These are phyloP conservation scores for Ceuthmochares aereus DNA, from an alignment of 2,113 vertebrate genomes.

Conservation along the genomic window DNA sequence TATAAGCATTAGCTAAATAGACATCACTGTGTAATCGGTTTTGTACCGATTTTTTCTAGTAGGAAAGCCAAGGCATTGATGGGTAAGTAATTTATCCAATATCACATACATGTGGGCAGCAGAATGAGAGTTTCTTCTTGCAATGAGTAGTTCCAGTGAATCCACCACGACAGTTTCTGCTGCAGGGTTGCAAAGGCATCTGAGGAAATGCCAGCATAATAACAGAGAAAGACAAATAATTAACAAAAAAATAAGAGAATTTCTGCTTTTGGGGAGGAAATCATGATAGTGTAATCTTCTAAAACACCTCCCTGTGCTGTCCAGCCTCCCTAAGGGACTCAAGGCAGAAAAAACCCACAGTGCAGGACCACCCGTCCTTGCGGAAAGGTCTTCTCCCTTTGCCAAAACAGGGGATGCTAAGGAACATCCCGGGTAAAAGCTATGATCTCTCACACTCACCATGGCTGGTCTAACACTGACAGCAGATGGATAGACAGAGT, in stretches of 20 bases:
- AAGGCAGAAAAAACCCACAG: accelerated
- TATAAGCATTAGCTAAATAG: conserved; percentile 15
- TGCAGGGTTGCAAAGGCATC: accelerated
- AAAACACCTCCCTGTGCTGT: background rate
- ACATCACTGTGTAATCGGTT: background rate
- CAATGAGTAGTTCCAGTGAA: background rate
- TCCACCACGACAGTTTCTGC: background rate
- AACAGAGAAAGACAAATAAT: background rate
- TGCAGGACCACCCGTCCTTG: background rate
- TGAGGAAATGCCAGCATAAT: background rate
- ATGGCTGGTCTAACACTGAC: background rate
- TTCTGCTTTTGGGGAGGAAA: background rate
- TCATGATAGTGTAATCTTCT: background rate
- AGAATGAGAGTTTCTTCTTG: background rate
- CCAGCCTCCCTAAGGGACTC: background rate
- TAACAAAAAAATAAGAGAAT: accelerated
- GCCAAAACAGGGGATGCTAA: background rate
- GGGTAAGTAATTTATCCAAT: background rate
- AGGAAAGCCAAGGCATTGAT: background rate
- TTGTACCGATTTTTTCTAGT: background rate
- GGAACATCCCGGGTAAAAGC: background rate
- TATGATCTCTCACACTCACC: background rate
- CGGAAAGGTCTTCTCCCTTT: background rate
- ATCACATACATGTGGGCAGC: background rate
- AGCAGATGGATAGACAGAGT: background rate